These are phyloP conservation scores for Discoglossus pictus DNA, from an alignment of 2,797 vertebrate genomes.

Conservation along the genomic window DNA sequence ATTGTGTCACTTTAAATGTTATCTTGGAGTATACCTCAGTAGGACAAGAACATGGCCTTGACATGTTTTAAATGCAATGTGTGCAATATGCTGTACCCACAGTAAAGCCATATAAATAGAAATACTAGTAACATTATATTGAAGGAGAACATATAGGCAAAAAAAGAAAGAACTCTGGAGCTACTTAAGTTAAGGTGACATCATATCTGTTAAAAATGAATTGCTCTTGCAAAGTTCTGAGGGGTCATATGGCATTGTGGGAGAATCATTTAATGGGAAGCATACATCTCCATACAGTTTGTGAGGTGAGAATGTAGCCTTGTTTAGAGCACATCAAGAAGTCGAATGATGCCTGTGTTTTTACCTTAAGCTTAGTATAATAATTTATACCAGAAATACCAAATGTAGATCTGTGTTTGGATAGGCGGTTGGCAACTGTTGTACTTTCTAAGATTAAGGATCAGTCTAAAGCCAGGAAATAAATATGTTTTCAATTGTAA, in stretches of 20 bases:
- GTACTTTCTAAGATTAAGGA: slow-evolving; percentile 1
- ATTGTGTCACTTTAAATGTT: too few relatives aligned
- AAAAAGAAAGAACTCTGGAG: too few relatives aligned
- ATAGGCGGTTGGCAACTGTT: slow-evolving; percentile 22
- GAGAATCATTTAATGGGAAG: background rate
- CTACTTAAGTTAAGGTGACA: too few relatives aligned
- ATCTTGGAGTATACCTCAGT: too few relatives aligned
- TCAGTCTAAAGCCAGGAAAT: slow-evolving; percentile 8
- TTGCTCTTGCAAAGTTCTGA: background rate
- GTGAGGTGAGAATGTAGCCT: background rate
- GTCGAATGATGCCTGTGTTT: slow-evolving; percentile 9
- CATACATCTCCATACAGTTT: background rate
- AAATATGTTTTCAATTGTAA: background rate
- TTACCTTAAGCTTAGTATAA: slow-evolving; percentile 15
- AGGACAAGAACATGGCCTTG: too few relatives aligned
- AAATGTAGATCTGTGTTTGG: slow-evolving; percentile 21
- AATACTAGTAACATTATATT: too few relatives aligned
- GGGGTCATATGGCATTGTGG: background rate
- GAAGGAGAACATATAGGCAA: too few relatives aligned
- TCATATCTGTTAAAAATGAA: too few relatives aligned
- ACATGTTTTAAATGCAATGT: too few relatives aligned
- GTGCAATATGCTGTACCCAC: too few relatives aligned
- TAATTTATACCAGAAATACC: slow-evolving; percentile 8
- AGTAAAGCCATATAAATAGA: too few relatives aligned
- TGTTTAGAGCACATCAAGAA: slow-evolving; percentile 9